Evolutionary conservation across 2,797 vertebrate species (phyloP), one percentile per base, ranked within the genome.

Genomic region (Ctenochaetus hawaiiensis): DNA sequence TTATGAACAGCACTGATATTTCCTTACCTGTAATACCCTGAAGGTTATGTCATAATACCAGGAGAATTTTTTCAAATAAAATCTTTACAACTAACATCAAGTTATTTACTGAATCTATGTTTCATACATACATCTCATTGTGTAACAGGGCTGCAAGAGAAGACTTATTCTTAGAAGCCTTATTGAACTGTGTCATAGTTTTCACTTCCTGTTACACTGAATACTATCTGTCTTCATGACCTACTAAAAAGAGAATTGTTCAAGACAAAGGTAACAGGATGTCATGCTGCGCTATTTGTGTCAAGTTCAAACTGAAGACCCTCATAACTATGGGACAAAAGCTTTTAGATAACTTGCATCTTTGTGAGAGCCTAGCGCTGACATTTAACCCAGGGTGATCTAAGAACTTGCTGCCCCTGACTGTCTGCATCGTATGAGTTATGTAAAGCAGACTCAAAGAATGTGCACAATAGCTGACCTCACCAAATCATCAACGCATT

Each of bases 251-350:
- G 61, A 65, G 26, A 20, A 81, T 49, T 56, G 65, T 73, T n/a
- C 20, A 20, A 43, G 22, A 90, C 75, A 91, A 87, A 80, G 53
- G 72, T 59, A 51, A 41, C 68, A 80, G 67, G 73, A 87, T 82
- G 81, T 82, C 54, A 13, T 8, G 12, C 30, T 63, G 45, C 1
- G 6, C 14, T 44, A 72, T 72, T 22, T 78, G 77, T 84, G 72
- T 89, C 78, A 81, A 77, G 66, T 80, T 79, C 47, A 73, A 62
- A 68, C 61, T 66, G 20, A 75, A 80, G 72, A 72, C 8, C 23
- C 30, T 41, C 8, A 22, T 43, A 65, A 56, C 18, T 16, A 14
- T 2, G 5, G 17, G 20, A 87, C 56, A 68, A 69, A 73, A 26
- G 51, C 37, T 0, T 26, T 59, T 30, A 57, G 34, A 63, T 66